These are phyloP conservation scores for Lasioglossum pauxillum DNA, from an alignment of 2,888 invertebrate species.

Conservation along the genomic window DNA sequence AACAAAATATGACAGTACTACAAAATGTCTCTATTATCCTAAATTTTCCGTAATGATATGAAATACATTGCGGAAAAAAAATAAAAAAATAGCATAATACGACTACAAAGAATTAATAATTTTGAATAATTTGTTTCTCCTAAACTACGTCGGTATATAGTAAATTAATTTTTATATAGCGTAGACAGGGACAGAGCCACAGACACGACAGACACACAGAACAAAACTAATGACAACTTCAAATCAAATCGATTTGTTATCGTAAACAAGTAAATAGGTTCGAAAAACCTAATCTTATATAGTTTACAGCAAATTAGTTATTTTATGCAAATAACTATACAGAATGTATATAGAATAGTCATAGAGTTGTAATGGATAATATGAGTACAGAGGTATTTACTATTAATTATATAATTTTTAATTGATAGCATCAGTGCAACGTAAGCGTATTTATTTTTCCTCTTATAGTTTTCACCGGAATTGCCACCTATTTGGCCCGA, in stretches of 20 bases:
- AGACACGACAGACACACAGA: no score
- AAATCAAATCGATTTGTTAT: no score
- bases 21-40: neutral
- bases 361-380: neutral
- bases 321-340: neutral
- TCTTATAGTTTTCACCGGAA: conserved; percentile 82
- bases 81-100: no score
- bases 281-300: neutral
- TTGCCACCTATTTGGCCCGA: conserved; percentile 89
- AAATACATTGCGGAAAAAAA: no score
- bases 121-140: no score
- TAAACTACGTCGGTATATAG: no score
- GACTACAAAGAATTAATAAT: no score
- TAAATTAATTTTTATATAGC: no score
- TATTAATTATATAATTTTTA: neutral
- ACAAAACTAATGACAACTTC: no score
- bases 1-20: neutral
- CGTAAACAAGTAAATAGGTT: no score
- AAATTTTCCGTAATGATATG: no score
- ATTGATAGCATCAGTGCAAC: neutral
- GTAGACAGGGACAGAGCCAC: no score
- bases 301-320: neutral
- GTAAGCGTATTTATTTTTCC: neutral
- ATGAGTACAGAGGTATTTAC: conserved; percentile 30
- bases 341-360: neutral